Conservation (phyloP, 23 tunicate genomes). For the Diplosoma virens region DNA sequence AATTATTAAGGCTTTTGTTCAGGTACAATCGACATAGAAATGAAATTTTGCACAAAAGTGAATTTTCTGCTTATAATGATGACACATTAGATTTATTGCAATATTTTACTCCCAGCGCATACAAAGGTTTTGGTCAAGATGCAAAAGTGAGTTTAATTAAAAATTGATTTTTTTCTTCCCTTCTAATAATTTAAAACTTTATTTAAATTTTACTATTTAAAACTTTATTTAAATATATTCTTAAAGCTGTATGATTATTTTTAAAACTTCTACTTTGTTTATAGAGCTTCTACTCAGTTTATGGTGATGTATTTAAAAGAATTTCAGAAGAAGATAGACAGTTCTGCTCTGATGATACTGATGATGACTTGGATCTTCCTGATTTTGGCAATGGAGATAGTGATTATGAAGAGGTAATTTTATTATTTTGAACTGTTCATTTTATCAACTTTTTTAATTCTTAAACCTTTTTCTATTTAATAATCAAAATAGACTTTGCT, state of each 20-base stretch:
- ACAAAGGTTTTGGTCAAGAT: conserved; percentile 72
- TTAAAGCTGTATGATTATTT: neutral
- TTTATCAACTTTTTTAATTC: no score
- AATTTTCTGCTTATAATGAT: conserved; percentile 66
- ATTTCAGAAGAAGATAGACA: conserved; percentile 62
- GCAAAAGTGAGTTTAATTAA: conserved; percentile 38
- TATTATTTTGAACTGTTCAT: neutral
- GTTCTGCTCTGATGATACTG: conserved; percentile 57
- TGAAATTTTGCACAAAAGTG: conserved; percentile 71
- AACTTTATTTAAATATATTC: no score
- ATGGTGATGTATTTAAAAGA: conserved; percentile 68
- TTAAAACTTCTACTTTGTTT: neutral
- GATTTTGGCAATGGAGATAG: conserved; percentile 69
- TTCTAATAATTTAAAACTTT: no score
- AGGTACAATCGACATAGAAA: conserved; percentile 84
- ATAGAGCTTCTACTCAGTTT: conserved; percentile 80
- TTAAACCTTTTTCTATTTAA: no score
- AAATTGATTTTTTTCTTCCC: no score
- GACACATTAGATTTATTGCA: conserved; percentile 54
- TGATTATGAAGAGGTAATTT: conserved; percentile 51
- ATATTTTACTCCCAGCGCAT: conserved; percentile 73
- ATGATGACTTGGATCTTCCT: conserved; percentile 57
- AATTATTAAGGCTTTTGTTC: no score
- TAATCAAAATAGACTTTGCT: no score
- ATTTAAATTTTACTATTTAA: no score